Conservation (phyloP, 1,140 invertebrate genomes). For the Pseudachorutes palmiensis region DNA sequence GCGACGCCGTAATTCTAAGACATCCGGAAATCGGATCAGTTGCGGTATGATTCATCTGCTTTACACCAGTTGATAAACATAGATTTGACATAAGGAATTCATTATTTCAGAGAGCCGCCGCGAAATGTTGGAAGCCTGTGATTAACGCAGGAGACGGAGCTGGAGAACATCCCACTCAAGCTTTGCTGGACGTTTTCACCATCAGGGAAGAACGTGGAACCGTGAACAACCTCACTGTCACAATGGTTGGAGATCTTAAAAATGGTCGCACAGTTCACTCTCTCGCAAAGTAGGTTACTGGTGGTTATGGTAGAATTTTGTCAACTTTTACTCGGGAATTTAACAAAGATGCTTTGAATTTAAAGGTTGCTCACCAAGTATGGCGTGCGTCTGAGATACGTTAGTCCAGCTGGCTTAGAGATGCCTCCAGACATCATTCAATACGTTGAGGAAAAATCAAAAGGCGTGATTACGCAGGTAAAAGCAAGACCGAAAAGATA, state of each 20-base stretch:
- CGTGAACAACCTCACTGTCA: constrained; percentile 88
- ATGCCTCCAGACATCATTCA: constrained; percentile 83
- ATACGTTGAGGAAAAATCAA: constrained; percentile 57
- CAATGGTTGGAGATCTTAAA: constrained; percentile 92
- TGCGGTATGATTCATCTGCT: constrained; percentile 55
- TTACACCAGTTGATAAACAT: too few relatives aligned
- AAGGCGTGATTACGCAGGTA: constrained; percentile 64
- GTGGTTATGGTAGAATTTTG: background rate
- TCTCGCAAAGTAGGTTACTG: constrained; percentile 57
- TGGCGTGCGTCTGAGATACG: constrained; percentile 80
- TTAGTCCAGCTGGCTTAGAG: constrained; percentile 70
- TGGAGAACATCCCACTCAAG: constrained; percentile 96
- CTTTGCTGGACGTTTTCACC: constrained; percentile 93
- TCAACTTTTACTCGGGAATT: background rate
- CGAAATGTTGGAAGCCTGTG: constrained; percentile 73
- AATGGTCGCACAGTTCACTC: constrained; percentile 98
- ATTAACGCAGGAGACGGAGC: constrained; percentile 97
- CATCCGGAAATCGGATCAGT: constrained; percentile 91
- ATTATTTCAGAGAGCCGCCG: constrained; percentile 61
- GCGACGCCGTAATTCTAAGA: constrained; percentile 85
- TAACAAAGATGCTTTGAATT: too few relatives aligned
- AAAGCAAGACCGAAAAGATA: background rate
- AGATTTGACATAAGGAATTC: too few relatives aligned
- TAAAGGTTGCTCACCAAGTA: constrained; percentile 72
- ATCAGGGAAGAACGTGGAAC: constrained; percentile 98